Evolutionary conservation across 2,113 vertebrate species (phyloP).

Genomic region (Mesoclemmys tuberculata): DNA sequence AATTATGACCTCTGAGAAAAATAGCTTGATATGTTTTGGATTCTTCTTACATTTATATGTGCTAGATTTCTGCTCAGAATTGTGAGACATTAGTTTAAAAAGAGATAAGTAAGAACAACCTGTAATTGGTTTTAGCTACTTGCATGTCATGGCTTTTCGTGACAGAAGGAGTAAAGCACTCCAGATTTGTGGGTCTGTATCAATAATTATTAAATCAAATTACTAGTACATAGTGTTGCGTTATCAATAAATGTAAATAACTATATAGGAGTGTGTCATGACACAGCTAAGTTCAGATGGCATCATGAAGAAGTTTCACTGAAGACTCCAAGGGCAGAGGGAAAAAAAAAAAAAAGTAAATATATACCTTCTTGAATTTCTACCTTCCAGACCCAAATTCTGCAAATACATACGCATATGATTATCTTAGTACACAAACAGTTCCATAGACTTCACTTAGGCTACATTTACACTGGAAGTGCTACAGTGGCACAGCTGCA

Average conservation of each 20-base stretch:
- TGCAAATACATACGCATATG: background rate
- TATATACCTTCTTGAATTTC: background rate
- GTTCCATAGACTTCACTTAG: background rate
- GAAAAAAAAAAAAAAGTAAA: background rate
- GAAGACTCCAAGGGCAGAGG: background rate
- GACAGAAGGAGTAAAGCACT: background rate
- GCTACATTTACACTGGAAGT: background rate
- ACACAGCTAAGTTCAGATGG: background rate
- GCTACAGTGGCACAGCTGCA: background rate
- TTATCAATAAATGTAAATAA: background rate
- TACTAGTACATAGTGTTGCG: background rate
- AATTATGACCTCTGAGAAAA: background rate
- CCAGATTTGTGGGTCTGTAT: background rate
- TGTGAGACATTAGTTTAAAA: background rate
- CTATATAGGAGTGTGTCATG: background rate
- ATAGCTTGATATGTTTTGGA: background rate
- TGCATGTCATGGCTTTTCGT: background rate
- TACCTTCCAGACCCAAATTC: background rate
- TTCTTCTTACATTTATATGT: background rate
- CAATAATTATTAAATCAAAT: background rate
- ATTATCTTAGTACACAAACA: background rate
- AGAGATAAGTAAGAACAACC: background rate
- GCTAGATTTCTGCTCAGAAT: background rate
- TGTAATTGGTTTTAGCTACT: background rate
- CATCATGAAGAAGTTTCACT: background rate